Percentiles rank a stretch among this genome's conserved stretches.
These are phyloP conservation scores for Furcula furcula DNA, from an alignment of 2,888 invertebrate genomes.

Conservation along the genomic window DNA sequence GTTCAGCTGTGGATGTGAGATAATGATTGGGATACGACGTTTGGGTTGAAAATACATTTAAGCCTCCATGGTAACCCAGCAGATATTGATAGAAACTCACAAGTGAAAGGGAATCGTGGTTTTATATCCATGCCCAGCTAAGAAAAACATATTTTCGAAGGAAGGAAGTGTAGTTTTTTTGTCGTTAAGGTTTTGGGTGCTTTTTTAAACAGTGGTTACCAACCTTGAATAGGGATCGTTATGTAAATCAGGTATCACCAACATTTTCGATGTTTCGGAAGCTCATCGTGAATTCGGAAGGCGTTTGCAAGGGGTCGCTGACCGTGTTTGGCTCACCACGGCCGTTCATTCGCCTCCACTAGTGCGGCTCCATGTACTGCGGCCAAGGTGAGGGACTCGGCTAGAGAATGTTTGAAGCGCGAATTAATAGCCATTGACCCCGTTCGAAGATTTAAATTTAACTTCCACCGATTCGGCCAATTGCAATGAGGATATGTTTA, in stretches of 20 bases:
- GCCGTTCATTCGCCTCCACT: constrained; percentile 62
- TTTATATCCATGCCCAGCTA: no score
- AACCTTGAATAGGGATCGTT: background rate
- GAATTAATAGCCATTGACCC: constrained; percentile 20
- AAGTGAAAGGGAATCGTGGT: no score
- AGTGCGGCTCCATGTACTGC: constrained; percentile 44
- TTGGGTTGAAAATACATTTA: no score
- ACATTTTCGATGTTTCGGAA: constrained; percentile 32
- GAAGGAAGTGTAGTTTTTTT: no score
- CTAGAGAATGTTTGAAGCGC: constrained; percentile 6
- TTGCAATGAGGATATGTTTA: no score
- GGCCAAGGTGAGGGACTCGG: constrained; percentile 70
- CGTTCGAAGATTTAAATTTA: constrained; percentile 10
- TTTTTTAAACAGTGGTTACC: no score
- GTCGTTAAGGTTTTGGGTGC: no score
- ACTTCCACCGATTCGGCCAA: constrained; percentile 11
- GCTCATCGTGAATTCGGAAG: constrained; percentile 57
- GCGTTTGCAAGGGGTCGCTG: constrained; percentile 60
- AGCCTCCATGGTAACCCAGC: no score
- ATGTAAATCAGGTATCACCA: constrained; percentile 10
- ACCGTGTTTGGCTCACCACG: constrained; percentile 64
- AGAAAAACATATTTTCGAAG: no score
- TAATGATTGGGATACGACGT: no score
- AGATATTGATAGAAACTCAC: no score
- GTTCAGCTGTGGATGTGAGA: no score